Conservation (phyloP, 2,113 vertebrate genomes). For the Bothrops jararaca region DNA sequence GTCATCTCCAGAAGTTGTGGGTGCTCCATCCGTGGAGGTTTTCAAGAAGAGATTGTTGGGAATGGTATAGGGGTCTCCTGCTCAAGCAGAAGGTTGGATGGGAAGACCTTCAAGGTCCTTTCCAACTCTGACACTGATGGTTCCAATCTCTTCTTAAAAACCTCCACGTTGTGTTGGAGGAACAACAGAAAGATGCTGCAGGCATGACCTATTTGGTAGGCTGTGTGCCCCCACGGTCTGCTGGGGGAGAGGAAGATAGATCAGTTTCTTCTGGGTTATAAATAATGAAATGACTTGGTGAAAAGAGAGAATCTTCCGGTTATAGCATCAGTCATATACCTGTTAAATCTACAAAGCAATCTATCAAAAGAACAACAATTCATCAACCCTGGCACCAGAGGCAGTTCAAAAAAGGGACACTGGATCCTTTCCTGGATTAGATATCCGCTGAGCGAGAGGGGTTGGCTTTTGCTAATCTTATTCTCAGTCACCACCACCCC, state of each 20-base stretch:
- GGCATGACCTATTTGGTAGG: background rate
- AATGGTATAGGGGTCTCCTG: background rate
- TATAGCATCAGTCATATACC: conserved; percentile 43
- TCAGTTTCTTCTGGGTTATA: conserved; percentile 42
- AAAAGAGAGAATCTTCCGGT: conserved; percentile 35
- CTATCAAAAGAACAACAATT: conserved; percentile 39
- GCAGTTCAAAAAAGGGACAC: conserved; percentile 24
- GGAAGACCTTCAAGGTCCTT: background rate
- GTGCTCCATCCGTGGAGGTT: background rate
- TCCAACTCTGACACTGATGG: no score
- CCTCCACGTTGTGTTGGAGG: background rate
- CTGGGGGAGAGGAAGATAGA: background rate
- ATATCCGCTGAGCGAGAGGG: background rate
- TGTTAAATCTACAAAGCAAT: conserved; percentile 40
- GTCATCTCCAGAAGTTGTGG: background rate
- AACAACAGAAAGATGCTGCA: background rate
- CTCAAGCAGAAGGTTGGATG: background rate
- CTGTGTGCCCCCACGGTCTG: background rate
- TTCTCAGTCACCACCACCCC: background rate
- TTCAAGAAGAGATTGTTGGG: background rate
- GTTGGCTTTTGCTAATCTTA: background rate
- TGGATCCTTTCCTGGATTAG: background rate
- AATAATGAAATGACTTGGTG: conserved; percentile 45
- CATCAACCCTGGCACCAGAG: conserved; percentile 35
- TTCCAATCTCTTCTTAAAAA: background rate